These are phyloP conservation scores for Isurus oxyrinchus DNA, from an alignment of 2,113 vertebrate genomes.

Conservation along the genomic window DNA sequence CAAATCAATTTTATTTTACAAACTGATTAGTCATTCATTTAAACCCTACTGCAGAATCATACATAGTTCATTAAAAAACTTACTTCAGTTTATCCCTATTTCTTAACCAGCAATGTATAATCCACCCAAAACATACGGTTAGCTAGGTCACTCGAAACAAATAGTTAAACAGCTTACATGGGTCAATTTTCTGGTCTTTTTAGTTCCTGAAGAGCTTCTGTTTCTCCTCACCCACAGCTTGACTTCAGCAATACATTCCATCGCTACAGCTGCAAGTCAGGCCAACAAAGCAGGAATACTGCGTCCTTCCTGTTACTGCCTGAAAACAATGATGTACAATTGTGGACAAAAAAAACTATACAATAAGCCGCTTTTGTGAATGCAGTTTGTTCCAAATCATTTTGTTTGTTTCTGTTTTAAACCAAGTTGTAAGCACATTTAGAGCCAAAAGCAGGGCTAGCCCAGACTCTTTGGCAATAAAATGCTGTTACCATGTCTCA, in stretches of 20 bases:
- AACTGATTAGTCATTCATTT: not conserved
- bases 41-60: not conserved
- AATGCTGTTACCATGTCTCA: not conserved
- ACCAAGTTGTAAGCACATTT: not conserved
- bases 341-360: not conserved
- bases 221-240: slow-evolving; percentile 20
- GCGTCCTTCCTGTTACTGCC: slow-evolving; percentile 13
- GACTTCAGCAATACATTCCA: slow-evolving; percentile 23
- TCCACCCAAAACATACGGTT: not conserved
- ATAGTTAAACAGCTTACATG: slow-evolving; percentile 7
- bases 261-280: not conserved
- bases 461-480: not conserved
- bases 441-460: not conserved
- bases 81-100: not conserved
- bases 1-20: not conserved
- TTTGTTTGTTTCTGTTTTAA: not conserved
- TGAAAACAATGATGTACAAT: slow-evolving; percentile 3
- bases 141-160: not conserved
- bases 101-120: not conserved
- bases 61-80: not conserved
- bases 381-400: not conserved
- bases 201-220: slow-evolving; percentile 2
- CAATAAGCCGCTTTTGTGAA: not conserved
- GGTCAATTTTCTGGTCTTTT: not conserved
- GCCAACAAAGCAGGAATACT: slow-evolving; percentile 11